These are phyloP conservation scores for Illadopsis cleaveri DNA, from an alignment of 2,113 vertebrate species.

Conservation along the genomic window DNA sequence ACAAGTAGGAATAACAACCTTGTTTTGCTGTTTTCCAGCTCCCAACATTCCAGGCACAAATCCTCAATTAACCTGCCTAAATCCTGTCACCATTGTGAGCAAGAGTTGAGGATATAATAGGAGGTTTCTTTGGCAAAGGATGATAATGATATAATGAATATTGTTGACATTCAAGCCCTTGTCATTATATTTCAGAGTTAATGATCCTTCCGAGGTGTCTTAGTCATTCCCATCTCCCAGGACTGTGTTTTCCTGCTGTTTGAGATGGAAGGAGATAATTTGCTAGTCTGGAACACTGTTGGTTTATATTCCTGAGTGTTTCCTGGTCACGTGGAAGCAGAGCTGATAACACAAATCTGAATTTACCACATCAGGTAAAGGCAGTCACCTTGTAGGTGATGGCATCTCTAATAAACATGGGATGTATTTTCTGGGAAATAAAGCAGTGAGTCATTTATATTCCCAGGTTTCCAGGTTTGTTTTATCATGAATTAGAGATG, in stretches of 20 bases:
- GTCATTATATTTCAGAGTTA: slow-evolving; percentile 18
- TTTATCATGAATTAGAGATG: not conserved
- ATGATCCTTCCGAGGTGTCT: not conserved
- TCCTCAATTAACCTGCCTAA: not conserved
- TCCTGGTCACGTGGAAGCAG: not conserved
- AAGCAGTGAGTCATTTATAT: not conserved
- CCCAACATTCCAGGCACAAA: not conserved
- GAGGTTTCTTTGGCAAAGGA: not conserved
- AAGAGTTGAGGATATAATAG: not conserved
- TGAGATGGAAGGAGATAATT: not conserved
- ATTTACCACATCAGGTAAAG: not conserved
- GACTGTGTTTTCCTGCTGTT: not conserved
- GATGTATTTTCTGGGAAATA: not conserved
- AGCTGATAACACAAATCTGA: not conserved
- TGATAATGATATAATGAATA: not conserved
- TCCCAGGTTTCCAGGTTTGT: not conserved
- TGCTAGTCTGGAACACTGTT: not conserved
- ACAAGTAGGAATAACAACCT: not conserved
- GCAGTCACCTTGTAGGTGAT: not conserved
- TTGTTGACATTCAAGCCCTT: slow-evolving; percentile 15
- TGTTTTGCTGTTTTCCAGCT: not conserved
- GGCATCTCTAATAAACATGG: not conserved
- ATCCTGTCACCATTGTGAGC: not conserved
- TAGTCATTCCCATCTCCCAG: not conserved
- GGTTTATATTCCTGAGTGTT: not conserved